These are phyloP conservation scores for Thaleichthys pacificus DNA, from an alignment of 2,797 vertebrate genomes.

Conservation along the genomic window DNA sequence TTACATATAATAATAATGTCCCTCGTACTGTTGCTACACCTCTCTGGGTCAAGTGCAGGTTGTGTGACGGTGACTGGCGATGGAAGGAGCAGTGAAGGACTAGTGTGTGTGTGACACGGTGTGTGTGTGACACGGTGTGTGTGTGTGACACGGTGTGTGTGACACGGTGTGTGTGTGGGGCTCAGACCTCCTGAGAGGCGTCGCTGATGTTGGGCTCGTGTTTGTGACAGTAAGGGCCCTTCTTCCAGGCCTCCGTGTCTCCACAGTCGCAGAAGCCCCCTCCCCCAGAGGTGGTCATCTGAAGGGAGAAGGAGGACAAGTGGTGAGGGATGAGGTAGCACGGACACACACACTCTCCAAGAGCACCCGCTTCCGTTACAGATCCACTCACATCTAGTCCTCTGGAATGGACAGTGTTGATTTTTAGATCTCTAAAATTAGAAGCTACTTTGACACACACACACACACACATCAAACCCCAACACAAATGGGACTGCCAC, in stretches of 20 bases:
- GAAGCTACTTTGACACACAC: background rate
- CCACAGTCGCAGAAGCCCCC: slow-evolving; percentile 99
- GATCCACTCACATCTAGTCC: background rate
- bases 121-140: background rate
- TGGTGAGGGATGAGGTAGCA: background rate
- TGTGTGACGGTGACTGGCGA: background rate
- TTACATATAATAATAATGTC: background rate
- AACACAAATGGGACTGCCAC: background rate
- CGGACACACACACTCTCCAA: background rate
- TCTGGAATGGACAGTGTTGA: slow-evolving; percentile 8
- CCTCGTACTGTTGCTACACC: background rate
- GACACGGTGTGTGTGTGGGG: background rate
- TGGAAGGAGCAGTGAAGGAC: background rate
- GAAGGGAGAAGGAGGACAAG: slow-evolving; percentile 30
- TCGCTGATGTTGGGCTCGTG: slow-evolving; percentile 81
- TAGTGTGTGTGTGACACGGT: background rate
- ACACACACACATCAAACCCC: background rate
- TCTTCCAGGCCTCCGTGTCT: slow-evolving; percentile 96
- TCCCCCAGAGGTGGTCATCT: slow-evolving; percentile 98
- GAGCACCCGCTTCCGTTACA: slow-evolving; percentile 1
- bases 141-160: background rate
- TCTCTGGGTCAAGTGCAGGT: background rate
- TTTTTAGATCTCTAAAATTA: background rate
- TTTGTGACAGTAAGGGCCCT: slow-evolving; percentile 91
- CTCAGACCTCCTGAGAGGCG: slow-evolving; percentile 83